Evolutionary conservation across 2,888 invertebrate species (phyloP), one percentile per base, ranked within the genome.

Genomic region (Ryuthela nishihirai): DNA sequence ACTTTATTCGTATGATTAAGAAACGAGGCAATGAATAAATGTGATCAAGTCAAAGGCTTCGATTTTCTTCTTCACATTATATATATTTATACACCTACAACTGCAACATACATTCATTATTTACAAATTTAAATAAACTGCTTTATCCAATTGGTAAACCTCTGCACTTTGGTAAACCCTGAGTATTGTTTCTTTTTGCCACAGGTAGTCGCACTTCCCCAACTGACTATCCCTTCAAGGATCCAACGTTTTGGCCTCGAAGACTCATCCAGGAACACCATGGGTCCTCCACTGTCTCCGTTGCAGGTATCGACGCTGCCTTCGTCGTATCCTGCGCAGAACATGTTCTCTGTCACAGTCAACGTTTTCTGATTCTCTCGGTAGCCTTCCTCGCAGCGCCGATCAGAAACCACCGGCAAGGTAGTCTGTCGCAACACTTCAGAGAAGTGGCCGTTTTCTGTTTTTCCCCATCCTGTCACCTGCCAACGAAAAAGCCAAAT

Each of bases 281-380:
- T 38, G 12, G 56, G 56, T 2, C 56, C 56, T 4, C 56, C 56
- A 7, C 56, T 58, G 42, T 58, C 56, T 0, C 56, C 56, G n/a
- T 42, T 46, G 24, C 56, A 58, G 4, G 46, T 46, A 18, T 58
- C 56, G 1, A 42, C 32, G 2, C 20, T 10, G 1, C 56, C 56
- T 5, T 17, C 5, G 1, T 52, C 50, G 21, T 50, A 21, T 1
- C 56, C 56, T 1, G 56, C 56, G 17, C 56, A 58, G 32, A 58
- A 58, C 56, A 58, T 58, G 25, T 46, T 58, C 2, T 20, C 17
- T 0, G 56, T 58, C 21, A 58, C 32, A 0, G 56, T 58, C 2
- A 58, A 36, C 15, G 41, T 42, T 12, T 50, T 17, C 0, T 52
- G 41, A 1, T 46, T 50, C 20, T 46, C 41, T 4, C 56, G 35